phyloP scores from a whole-genome alignment of 2,797 vertebrate species.

The Capromys pilorides region DNA sequence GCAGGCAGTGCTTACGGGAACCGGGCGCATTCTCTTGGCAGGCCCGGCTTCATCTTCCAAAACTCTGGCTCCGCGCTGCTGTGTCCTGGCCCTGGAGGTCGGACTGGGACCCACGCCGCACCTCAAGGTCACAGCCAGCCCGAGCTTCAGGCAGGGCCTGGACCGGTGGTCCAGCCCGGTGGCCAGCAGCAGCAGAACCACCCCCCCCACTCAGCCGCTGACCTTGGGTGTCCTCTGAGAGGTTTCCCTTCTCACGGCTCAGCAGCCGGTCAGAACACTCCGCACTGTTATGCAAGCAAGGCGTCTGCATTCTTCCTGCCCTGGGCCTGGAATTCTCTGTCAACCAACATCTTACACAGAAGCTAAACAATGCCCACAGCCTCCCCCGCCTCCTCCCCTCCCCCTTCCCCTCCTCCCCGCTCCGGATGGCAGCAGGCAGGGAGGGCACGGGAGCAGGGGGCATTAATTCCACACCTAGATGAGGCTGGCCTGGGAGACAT shows the following conservation, averaged over 20 bases:
- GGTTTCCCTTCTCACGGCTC: background rate
- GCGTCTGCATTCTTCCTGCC: background rate
- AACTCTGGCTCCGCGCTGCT: background rate
- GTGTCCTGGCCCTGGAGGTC: background rate
- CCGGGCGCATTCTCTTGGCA: background rate
- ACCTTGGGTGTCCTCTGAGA: background rate
- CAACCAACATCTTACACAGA: background rate
- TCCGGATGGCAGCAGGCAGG: background rate
- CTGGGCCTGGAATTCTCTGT: background rate
- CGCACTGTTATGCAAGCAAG: background rate
- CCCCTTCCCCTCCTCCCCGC: too few relatives aligned
- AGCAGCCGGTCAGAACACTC: background rate
- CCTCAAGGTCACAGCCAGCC: background rate
- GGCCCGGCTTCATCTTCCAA: background rate
- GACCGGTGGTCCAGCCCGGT: background rate
- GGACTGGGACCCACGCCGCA: background rate
- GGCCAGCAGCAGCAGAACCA: background rate
- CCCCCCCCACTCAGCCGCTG: background rate
- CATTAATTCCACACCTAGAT: background rate
- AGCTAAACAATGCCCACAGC: slow-evolving; percentile 2
- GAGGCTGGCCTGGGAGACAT: background rate
- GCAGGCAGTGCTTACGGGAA: background rate
- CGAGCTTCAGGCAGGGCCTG: background rate
- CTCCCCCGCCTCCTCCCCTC: too few relatives aligned
- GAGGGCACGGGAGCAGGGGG: background rate